These are phyloP conservation scores for Eptatretus burgeri DNA, from an alignment of 2,113 vertebrate species.

Conservation along the genomic window DNA sequence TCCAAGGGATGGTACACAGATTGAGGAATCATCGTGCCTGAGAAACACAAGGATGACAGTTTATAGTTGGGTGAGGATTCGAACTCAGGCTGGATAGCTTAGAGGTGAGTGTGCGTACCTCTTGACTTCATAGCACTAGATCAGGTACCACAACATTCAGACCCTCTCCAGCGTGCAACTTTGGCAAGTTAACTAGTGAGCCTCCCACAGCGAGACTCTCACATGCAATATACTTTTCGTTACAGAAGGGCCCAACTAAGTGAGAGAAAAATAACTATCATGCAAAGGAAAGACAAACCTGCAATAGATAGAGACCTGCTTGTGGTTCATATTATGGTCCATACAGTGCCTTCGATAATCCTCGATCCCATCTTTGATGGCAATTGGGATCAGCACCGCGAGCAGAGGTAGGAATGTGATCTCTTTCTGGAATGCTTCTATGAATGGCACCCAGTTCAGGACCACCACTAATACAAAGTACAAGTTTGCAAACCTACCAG, in stretches of 20 bases:
- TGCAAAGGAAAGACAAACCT: no score
- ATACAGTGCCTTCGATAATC: conserved; percentile 61
- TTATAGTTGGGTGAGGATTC: no score
- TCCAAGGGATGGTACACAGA: no score
- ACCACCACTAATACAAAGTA: conserved; percentile 74
- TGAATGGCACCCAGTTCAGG: conserved; percentile 79
- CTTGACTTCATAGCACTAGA: no score
- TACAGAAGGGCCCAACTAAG: no score
- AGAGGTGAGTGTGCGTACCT: no score
- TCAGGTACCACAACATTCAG: no score
- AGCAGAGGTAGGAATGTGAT: conserved; percentile 75
- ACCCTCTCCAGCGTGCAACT: neutral
- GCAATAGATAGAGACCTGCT: conserved; percentile 8
- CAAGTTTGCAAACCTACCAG: conserved; percentile 49
- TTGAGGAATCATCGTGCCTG: no score
- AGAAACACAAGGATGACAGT: no score
- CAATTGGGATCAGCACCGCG: conserved; percentile 51
- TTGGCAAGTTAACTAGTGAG: neutral
- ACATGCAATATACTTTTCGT: no score
- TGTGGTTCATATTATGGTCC: conserved; percentile 60
- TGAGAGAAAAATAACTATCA: no score
- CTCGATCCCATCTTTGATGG: conserved; percentile 67
- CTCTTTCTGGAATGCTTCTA: conserved; percentile 89
- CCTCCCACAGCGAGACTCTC: neutral
- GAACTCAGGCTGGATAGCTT: no score